A percentile compares a stretch with the other conserved stretches of the same genome.
phyloP scores from a whole-genome alignment of 2,113 vertebrate species.

The Burhinus bistriatus region DNA sequence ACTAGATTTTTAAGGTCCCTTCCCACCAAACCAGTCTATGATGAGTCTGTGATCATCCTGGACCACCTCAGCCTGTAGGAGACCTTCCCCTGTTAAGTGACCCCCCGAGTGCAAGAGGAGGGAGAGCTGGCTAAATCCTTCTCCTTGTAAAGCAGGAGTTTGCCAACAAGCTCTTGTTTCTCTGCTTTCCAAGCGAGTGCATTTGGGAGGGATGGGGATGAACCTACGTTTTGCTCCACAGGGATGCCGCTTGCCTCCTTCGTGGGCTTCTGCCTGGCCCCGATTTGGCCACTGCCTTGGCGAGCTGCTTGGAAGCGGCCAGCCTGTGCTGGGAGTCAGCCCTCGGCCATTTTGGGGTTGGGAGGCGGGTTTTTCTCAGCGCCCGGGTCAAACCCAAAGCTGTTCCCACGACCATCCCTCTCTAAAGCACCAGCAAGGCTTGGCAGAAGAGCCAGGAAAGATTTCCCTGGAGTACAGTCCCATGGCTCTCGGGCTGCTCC shows the following conservation, averaged over 20 bases:
- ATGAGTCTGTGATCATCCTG: neutral
- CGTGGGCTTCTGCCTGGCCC: neutral
- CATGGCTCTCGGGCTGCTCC: neutral
- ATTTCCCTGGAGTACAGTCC: neutral
- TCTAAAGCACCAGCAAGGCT: neutral
- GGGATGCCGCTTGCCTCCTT: neutral
- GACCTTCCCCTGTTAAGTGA: neutral
- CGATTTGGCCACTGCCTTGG: accelerated
- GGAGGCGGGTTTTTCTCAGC: conserved; percentile 41
- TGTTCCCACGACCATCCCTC: conserved; percentile 34
- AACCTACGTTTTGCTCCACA: accelerated
- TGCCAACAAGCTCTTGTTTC: neutral
- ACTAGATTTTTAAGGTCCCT: neutral
- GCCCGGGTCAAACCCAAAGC: neutral
- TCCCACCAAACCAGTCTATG: neutral
- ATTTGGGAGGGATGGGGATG: neutral
- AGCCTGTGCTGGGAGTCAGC: neutral
- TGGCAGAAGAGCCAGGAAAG: neutral
- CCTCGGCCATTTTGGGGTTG: neutral
- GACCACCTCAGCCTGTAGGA: accelerated
- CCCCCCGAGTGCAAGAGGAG: accelerated
- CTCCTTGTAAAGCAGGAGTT: neutral
- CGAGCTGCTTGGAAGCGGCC: accelerated
- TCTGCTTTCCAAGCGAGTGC: neutral
- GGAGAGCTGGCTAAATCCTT: neutral